phyloP scores from a whole-genome alignment of 2,113 vertebrate genomes.

The Callipepla californica region DNA sequence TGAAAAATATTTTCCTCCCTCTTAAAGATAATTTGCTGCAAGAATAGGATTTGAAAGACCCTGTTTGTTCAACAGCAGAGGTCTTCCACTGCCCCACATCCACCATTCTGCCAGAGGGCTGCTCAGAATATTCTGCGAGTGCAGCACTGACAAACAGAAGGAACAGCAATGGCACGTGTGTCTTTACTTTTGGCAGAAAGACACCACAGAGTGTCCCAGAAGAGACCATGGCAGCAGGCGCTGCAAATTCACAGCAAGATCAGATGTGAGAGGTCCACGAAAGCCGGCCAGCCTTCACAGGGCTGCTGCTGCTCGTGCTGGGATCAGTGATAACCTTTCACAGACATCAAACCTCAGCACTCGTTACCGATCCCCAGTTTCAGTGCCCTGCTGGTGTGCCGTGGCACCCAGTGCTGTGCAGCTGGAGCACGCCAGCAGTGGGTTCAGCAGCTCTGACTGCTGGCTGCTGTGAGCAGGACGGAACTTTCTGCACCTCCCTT shows the following conservation, averaged over 20 bases:
- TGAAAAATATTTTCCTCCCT: slow-evolving; percentile 48
- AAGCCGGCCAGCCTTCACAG: neutral
- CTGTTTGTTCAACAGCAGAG: neutral
- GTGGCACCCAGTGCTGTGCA: neutral
- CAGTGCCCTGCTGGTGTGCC: neutral
- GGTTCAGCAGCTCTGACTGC: neutral
- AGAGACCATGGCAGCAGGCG: neutral
- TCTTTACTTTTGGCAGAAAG: neutral
- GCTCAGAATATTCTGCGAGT: slow-evolving; percentile 5
- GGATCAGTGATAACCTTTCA: neutral
- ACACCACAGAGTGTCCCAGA: neutral
- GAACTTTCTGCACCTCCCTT: slow-evolving; percentile 15
- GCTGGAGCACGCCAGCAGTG: neutral
- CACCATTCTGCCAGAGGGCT: neutral
- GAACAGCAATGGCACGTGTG: neutral
- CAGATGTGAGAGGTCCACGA: neutral
- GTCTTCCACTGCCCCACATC: neutral
- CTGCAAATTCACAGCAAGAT: neutral
- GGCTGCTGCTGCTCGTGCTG: neutral
- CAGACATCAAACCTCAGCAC: neutral
- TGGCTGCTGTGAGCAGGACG: neutral
- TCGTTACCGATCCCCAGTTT: neutral
- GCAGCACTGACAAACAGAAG: neutral
- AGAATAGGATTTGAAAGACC: neutral
- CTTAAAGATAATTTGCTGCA: neutral